A percentile compares a stretch with the other conserved stretches of the same genome.
Evolutionary conservation across 2,888 invertebrate species (phyloP).

Genomic region (Drosophila mayaguana): DNA sequence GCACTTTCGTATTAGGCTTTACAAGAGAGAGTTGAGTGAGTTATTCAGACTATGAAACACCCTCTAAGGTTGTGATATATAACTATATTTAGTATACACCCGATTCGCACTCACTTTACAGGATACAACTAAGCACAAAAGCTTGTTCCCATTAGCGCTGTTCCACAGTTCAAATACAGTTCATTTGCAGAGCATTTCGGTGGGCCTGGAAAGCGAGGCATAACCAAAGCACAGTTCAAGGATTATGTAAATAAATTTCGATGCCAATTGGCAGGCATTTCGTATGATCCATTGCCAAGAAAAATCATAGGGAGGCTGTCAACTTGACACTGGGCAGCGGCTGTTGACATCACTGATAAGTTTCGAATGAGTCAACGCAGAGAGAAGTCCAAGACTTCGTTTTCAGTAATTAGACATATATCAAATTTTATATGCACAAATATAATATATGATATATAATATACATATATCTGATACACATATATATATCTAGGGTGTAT

Average conservation of each 20-base stretch:
- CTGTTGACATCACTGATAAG: constrained; percentile 15
- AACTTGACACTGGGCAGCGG: neutral
- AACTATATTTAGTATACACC: neutral
- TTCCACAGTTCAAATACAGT: constrained; percentile 17
- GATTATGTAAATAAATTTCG: constrained; percentile 6
- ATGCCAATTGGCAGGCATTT: constrained; percentile 24
- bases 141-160: neutral
- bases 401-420: neutral
- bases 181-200: constrained; percentile 3
- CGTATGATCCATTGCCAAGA: constrained; percentile 20
- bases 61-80: too few relatives aligned
- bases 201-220: neutral
- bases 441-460: neutral
- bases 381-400: neutral
- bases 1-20: too few relatives aligned
- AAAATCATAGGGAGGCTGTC: neutral
- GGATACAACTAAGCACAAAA: neutral
- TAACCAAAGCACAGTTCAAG: constrained; percentile 27
- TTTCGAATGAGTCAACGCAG: constrained; percentile 9
- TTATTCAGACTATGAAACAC: too few relatives aligned
- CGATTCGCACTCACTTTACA: neutral
- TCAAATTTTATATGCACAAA: neutral
- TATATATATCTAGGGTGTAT: neutral
- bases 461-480: neutral
- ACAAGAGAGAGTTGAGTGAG: too few relatives aligned